Evolutionary conservation across 2,113 vertebrate species (phyloP).

Genomic region (Sorex araneus): DNA sequence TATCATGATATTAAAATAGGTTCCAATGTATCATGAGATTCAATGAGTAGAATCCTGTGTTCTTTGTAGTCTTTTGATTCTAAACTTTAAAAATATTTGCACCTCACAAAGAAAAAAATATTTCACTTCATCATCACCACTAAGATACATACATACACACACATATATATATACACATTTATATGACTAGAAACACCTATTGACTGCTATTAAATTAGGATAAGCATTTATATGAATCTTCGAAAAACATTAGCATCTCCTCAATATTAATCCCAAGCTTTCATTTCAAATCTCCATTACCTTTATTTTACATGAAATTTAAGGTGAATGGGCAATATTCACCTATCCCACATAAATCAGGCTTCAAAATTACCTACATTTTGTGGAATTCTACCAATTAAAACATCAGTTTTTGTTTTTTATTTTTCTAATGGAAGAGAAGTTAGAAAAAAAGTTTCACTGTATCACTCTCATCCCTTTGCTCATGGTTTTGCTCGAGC

Average conservation of each 20-base stretch:
- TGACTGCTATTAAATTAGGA: too few species aligned
- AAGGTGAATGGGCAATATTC: not conserved
- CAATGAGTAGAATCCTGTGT: rapidly evolving
- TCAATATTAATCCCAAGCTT: not conserved
- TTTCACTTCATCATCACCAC: rapidly evolving
- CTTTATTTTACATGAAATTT: not conserved
- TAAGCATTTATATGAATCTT: too few species aligned
- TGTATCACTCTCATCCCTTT: too few species aligned
- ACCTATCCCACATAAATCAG: not conserved
- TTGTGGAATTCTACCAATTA: not conserved
- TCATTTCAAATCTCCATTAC: not conserved
- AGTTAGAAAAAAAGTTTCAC: too few species aligned
- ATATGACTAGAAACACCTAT: too few species aligned
- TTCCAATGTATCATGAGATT: not conserved
- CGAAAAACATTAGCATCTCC: not conserved
- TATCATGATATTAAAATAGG: not conserved
- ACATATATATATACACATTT: too few species aligned
- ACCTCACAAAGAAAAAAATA: not conserved
- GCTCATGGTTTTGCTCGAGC: too few species aligned
- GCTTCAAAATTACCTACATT: not conserved
- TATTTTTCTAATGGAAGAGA: not conserved
- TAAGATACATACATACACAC: not conserved
- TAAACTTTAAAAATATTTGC: too few species aligned
- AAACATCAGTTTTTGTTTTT: not conserved
- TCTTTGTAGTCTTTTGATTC: not conserved